Conservation (phyloP, 2,888 invertebrate species). For the Deroplatys truncata region DNA sequence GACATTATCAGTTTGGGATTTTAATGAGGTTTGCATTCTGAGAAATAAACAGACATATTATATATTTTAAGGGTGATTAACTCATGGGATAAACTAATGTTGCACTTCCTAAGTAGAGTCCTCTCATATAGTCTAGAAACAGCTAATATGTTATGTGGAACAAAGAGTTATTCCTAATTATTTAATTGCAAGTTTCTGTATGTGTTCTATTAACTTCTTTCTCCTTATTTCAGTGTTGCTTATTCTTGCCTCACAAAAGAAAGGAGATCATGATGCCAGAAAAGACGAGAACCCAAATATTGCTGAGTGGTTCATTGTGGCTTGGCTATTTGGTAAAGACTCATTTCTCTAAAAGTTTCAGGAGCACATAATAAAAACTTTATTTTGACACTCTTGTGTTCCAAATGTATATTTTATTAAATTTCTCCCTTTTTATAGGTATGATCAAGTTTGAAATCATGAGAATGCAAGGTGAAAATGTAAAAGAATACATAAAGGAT, state of each 20-base stretch:
- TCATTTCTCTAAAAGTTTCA: background rate
- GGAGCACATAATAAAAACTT: background rate
- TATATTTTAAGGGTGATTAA: no score
- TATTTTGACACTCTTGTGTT: background rate
- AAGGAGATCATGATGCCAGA: conserved; percentile 71
- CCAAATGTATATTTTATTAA: background rate
- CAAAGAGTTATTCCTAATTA: no score
- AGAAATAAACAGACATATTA: no score
- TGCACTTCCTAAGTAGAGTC: no score
- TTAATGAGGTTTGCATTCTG: no score
- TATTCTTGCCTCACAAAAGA: conserved; percentile 92
- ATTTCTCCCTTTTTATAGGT: conserved; percentile 51
- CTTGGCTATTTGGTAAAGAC: conserved; percentile 86
- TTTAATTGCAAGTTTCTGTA: no score
- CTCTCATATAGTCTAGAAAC: no score
- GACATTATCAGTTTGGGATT: no score
- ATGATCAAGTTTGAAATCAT: conserved; percentile 99
- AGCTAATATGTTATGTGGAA: no score
- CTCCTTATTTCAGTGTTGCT: conserved; percentile 68
- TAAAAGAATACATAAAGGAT: conserved; percentile 93
- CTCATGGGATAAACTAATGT: no score
- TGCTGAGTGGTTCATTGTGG: conserved; percentile 91
- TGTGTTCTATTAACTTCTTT: no score
- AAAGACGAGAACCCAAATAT: conserved; percentile 88
- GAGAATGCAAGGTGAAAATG: conserved; percentile 95